Evolutionary conservation across 2,888 invertebrate species (phyloP), one percentile per base, ranked within the genome.

Genomic region (Machimus rusticus): DNA sequence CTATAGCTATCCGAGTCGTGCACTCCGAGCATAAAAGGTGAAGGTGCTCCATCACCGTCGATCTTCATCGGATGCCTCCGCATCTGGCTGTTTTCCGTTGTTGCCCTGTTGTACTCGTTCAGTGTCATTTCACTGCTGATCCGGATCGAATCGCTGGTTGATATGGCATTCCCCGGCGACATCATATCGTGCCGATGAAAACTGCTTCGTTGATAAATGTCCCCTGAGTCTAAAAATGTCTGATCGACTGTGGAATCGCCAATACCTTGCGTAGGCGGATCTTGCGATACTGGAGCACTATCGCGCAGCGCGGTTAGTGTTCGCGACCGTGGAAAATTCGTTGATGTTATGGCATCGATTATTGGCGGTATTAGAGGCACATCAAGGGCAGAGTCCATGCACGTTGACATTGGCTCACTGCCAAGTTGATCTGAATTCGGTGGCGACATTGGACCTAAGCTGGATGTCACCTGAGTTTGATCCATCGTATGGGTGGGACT

Each of bases 81-180:
- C 86, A 92, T 88, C 91, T 89, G 87, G 91, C 55, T 86, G 74
- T 57, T 87, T 34, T 87, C 90, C 55, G 90, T 90, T 43, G 89
- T 89, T 66, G 90, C 90, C 46, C 92, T 91, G 88, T 92, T 92
- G 89, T 92, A 92, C 89, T 92, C 92, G 88, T 92, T 92, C 74
- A 92, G 90, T 12, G 92, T 92, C 89, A 92, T 92, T 88, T 92
- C 92, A 4, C 91, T 91, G 43, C 92, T 91, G 90, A 90, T 92
- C 37, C 92, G 91, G 19, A 89, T 87, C 4, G 89, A 88, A 66
- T 89, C 87, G 46, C 90, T 90, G 76, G 89, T 88, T 78, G 90
- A 57, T 74, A 34, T 85, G 9, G 88, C 87, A 88, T 86, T 89
- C 8, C 82, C 84, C 88, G 91, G 89, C 23, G 90, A 86, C 66